These are phyloP conservation scores for Anolis apletophallus DNA, from an alignment of 2,797 vertebrate species.

Conservation along the genomic window DNA sequence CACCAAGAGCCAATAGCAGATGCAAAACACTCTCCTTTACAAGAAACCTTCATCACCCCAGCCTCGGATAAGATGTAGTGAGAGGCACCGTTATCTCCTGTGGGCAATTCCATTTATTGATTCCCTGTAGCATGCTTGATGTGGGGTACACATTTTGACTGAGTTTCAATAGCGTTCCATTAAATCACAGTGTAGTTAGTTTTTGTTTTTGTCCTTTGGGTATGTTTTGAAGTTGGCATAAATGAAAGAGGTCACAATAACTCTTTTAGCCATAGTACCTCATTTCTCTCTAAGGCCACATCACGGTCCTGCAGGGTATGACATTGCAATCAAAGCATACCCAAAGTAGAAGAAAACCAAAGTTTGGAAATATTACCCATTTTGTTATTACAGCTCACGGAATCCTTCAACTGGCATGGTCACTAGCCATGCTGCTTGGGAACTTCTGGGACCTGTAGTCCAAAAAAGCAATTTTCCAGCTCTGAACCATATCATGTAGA, in stretches of 20 bases:
- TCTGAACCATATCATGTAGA: not conserved
- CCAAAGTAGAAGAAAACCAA: no score
- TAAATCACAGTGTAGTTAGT: not conserved
- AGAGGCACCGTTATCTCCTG: constrained; percentile 47
- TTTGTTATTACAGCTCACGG: not conserved
- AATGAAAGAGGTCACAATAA: not conserved
- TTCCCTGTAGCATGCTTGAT: constrained; percentile 18
- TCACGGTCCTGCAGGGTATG: no score
- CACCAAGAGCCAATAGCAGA: constrained; percentile 60
- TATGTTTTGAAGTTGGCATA: not conserved
- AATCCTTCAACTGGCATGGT: not conserved
- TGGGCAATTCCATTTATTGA: constrained; percentile 43
- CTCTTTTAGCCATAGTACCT: not conserved
- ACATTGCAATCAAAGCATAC: not conserved
- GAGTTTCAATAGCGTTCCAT: not conserved
- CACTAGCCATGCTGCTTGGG: not conserved
- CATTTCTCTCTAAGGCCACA: not conserved
- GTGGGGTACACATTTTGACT: not conserved
- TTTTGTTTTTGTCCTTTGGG: not conserved
- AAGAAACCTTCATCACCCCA: constrained; percentile 64
- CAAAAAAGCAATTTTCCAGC: not conserved
- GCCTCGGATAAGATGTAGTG: constrained; percentile 48
- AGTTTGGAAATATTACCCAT: no score
- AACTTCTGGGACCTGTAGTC: not conserved
- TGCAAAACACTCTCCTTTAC: constrained; percentile 61